A percentile compares a stretch with the other conserved stretches of the same genome.
Conservation (phyloP, 2,888 invertebrate genomes). For the Xylota segnis region DNA sequence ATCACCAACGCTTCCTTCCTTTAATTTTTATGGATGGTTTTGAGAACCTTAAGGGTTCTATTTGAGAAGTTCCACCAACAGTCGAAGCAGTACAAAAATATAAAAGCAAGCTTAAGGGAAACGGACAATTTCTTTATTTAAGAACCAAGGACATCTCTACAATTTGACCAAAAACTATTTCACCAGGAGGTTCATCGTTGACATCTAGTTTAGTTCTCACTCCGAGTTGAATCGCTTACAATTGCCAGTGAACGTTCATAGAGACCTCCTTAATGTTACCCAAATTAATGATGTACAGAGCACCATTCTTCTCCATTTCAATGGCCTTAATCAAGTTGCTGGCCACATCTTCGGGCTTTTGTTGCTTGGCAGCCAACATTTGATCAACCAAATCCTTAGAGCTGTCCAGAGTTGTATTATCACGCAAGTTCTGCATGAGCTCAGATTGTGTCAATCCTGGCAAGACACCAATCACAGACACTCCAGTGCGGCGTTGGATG, state of each 20-base stretch:
- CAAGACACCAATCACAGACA: constrained; percentile 81
- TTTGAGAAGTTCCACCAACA: too few relatives aligned
- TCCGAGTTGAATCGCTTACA: constrained; percentile 36
- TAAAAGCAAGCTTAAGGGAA: constrained; percentile 8
- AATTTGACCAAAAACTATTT: constrained; percentile 1
- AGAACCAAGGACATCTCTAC: constrained; percentile 1
- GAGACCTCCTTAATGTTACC: constrained; percentile 81
- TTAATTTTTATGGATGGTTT: too few relatives aligned
- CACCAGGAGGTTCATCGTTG: background rate
- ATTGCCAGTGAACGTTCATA: constrained; percentile 80
- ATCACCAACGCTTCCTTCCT: too few relatives aligned
- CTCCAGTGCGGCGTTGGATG: constrained; percentile 81
- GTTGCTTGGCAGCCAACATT: constrained; percentile 80
- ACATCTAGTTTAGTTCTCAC: background rate
- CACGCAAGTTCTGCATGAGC: constrained; percentile 81
- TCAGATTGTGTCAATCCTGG: constrained; percentile 82
- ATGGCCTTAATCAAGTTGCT: constrained; percentile 80
- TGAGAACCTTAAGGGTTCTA: background rate
- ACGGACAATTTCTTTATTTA: constrained; percentile 38
- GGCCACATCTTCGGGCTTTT: constrained; percentile 82
- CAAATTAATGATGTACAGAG: constrained; percentile 81
- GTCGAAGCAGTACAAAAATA: background rate
- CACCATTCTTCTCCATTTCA: constrained; percentile 82
- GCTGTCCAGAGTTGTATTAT: constrained; percentile 80
- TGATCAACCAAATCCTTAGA: constrained; percentile 79